Conservation (phyloP, 2,113 vertebrate genomes). For the Hipposideros armiger region DNA sequence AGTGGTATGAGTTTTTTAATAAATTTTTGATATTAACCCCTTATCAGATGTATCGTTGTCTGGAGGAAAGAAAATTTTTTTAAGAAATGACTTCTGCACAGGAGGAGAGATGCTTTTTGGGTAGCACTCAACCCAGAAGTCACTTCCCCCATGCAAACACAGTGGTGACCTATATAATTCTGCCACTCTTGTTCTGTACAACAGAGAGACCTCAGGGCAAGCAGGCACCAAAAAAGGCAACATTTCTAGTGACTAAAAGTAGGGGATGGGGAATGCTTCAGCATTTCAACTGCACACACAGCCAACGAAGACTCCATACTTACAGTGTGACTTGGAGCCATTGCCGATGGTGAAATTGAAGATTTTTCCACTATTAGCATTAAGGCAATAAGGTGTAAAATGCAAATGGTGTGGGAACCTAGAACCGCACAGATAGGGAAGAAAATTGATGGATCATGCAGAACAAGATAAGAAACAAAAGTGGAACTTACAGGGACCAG, state of each 20-base stretch:
- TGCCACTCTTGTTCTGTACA: not conserved
- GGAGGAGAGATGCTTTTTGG: not conserved
- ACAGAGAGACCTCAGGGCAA: not conserved
- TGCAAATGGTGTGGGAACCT: not conserved
- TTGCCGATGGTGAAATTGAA: not conserved
- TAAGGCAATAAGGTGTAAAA: not conserved
- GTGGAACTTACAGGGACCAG: not conserved
- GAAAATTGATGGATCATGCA: not conserved
- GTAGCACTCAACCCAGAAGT: not conserved
- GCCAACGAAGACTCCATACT: not conserved
- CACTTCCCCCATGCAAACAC: not conserved
- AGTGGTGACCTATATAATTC: slow-evolving; percentile 20
- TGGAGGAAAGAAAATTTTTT: not conserved
- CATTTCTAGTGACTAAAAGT: not conserved
- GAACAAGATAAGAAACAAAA: not conserved
- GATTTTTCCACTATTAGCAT: not conserved
- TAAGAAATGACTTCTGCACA: not conserved
- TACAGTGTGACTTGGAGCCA: not conserved
- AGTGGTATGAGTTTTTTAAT: too few relatives aligned
- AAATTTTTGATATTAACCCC: too few relatives aligned
- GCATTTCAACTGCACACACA: not conserved
- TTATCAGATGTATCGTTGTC: too few relatives aligned
- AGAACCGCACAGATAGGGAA: not conserved
- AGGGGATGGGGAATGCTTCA: not conserved
- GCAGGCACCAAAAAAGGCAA: not conserved